phyloP scores from a whole-genome alignment of 2,888 invertebrate genomes.

The Gymnoscelis rufifasciata region DNA sequence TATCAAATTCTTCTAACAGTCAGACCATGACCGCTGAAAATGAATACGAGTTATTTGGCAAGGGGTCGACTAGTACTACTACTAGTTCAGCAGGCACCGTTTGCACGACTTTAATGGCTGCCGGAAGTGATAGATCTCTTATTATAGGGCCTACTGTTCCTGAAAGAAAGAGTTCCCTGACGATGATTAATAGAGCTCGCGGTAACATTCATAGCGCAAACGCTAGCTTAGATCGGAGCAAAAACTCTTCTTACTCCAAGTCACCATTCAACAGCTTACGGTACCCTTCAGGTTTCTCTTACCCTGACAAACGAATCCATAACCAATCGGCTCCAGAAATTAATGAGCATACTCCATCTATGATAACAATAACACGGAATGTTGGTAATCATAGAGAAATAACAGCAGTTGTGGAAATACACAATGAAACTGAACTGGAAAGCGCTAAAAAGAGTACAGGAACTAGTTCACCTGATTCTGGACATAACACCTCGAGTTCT shows the following conservation, averaged over 20 bases:
- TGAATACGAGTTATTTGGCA: conserved; percentile 94
- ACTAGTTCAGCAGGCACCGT: conserved; percentile 95
- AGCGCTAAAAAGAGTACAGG: conserved; percentile 79
- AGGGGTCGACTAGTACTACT: conserved; percentile 93
- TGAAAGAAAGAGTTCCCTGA: conserved; percentile 88
- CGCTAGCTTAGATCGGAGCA: conserved; percentile 77
- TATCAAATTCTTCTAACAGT: conserved; percentile 84
- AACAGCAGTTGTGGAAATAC: conserved; percentile 79
- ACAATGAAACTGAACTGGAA: conserved; percentile 67
- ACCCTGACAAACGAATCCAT: conserved; percentile 53
- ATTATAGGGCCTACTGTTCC: conserved; percentile 87
- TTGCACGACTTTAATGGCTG: conserved; percentile 88
- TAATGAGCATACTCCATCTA: conserved; percentile 48
- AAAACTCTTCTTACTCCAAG: conserved; percentile 60
- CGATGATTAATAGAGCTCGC: conserved; percentile 78
- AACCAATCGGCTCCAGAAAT: conserved; percentile 65
- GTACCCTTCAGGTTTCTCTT: conserved; percentile 56
- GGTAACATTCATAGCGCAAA: conserved; percentile 74
- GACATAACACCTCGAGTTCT: conserved; percentile 89
- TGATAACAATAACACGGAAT: conserved; percentile 64
- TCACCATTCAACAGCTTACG: conserved; percentile 64
- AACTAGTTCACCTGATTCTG: conserved; percentile 88
- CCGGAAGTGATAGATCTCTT: conserved; percentile 81
- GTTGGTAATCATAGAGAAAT: conserved; percentile 74
- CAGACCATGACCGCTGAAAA: conserved; percentile 88